Evolutionary conservation across 2,113 vertebrate genomes (phyloP).

Genomic region (Pygathrix nemaeus): DNA sequence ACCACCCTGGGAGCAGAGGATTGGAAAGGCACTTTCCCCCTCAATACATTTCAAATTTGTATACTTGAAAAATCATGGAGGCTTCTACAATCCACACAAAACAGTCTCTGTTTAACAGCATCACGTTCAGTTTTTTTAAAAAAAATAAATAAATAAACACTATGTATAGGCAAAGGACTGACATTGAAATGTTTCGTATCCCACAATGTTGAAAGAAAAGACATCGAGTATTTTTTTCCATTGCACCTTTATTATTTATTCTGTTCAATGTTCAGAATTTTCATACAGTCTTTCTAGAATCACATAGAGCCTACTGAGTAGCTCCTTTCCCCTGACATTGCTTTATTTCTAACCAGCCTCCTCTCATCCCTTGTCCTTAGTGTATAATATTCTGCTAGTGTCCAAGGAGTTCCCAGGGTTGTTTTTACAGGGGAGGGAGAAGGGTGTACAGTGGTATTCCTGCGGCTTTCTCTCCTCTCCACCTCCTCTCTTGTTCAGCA

Average conservation of each 20-base stretch:
- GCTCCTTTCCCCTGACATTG: background rate
- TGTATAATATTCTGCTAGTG: background rate
- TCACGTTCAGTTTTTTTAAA: background rate
- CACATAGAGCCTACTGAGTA: background rate
- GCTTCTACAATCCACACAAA: background rate
- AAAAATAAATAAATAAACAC: background rate
- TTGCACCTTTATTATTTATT: slow-evolving; percentile 76
- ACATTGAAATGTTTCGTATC: background rate
- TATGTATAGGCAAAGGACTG: background rate
- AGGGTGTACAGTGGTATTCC: no score
- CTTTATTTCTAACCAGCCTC: background rate
- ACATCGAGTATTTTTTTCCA: background rate
- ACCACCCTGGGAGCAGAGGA: background rate
- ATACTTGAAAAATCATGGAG: background rate
- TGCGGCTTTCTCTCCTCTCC: no score
- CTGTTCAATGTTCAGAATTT: slow-evolving; percentile 36
- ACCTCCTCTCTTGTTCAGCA: background rate
- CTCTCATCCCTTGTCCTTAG: accelerated
- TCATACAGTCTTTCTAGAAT: slow-evolving; percentile 49
- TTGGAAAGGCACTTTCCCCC: background rate
- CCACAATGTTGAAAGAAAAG: background rate
- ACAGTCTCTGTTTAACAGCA: background rate
- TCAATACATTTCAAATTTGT: background rate
- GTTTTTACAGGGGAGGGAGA: no score
- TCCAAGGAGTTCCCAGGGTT: background rate